Evolutionary conservation across 2,888 invertebrate genomes (phyloP), one percentile per base, ranked within the genome.

Genomic region (Andrena fulva): DNA sequence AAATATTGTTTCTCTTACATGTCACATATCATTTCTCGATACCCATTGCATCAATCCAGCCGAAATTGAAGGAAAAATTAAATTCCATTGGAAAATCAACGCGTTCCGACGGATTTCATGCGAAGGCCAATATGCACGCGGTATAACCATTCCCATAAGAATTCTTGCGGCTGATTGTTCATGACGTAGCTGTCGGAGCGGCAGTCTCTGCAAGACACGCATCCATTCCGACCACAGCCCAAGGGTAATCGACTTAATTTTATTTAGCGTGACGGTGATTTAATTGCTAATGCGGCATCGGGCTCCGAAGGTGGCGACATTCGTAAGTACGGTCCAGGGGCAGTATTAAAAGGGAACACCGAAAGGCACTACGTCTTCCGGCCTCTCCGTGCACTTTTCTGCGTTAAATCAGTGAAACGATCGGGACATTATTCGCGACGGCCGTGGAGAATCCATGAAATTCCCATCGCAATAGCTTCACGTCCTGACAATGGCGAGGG

Each of bases 401-500:
- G 68, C 84, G 83, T 77, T 87, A 89, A 88, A 88, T 88, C 88
- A 86, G 86, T 78, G 87, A 70, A 89, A 88, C 88, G 89, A 89
- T 88, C 88, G 87, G 84, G 71, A 82, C 81, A 87, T 85, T 84
- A 87, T 86, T 87, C 87, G 80, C 86, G 86, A 82, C 83, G 82
- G 63, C 80, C 83, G 78, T 79, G 84, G 75, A 83, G 83, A 89
- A 89, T 89, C 87, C 88, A 89, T 89, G 88, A 89, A 88, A 89
- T 86, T 86, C 89, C 83, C 89, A 86, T 89, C 82, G 89, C 89
- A 87, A 87, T 89, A 89, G 85, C 80, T 88, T 84, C 80, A 59
- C 79, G 77, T 68, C 67, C 77, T 84, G 88, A 88, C 89, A 88
- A 89, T 81, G 89, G 85, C 82, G 77, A 82, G 85, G 42, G 85